Evolutionary conservation across 2,888 invertebrate species (phyloP).

Genomic region (Lumbricus terrestris): DNA sequence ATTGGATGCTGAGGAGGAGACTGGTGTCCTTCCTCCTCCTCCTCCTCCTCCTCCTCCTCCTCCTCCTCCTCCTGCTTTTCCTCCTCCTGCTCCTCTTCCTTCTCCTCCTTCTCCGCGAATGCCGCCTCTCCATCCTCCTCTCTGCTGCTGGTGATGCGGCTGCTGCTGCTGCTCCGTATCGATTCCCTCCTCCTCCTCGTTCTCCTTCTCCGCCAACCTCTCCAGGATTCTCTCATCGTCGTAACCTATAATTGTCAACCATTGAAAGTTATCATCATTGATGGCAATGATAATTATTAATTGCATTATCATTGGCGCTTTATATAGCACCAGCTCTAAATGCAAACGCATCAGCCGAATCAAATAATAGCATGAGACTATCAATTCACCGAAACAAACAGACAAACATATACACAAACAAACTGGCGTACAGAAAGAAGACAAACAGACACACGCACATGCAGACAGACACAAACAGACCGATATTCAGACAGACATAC

Average conservation of each 20-base stretch:
- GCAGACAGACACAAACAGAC: too few species aligned
- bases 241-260: neutral
- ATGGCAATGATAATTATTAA: neutral
- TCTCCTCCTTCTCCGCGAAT: neutral
- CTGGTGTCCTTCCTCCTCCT: neutral
- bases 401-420: too few species aligned
- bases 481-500: too few species aligned
- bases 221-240: neutral
- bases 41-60: too few species aligned
- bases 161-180: neutral
- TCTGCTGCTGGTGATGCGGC: neutral
- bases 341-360: too few species aligned
- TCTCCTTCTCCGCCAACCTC: neutral
- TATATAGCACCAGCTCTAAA: too few species aligned
- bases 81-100: neutral
- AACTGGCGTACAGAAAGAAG: too few species aligned
- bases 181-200: neutral
- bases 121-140: neutral
- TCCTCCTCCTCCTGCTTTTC: neutral
- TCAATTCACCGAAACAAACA: too few species aligned
- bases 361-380: too few species aligned
- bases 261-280: neutral
- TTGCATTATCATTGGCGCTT: neutral
- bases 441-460: too few species aligned
- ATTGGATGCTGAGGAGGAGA: neutral